Evolutionary conservation across 2,797 vertebrate species (phyloP).

Genomic region (Spinibarbus caldwelli): DNA sequence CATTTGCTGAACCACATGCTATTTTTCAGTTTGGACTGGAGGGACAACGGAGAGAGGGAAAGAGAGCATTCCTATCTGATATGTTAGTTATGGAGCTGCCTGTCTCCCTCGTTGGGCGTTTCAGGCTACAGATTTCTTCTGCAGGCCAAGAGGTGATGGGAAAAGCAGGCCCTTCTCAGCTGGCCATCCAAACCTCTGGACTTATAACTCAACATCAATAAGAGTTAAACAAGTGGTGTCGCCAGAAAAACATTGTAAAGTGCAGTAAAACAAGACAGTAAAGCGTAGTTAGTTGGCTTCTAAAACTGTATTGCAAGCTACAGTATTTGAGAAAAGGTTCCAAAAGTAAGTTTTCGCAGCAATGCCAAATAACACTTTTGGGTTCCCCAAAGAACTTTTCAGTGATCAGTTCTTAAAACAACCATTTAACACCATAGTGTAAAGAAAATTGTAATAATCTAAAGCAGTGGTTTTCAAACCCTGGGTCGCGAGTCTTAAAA

Average conservation of each 20-base stretch:
- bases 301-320: not conserved
- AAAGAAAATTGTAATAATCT: not conserved
- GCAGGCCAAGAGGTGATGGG: constrained; percentile 39
- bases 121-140: constrained; percentile 17
- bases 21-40: not conserved
- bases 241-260: constrained; percentile 7
- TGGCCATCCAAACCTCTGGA: constrained; percentile 35
- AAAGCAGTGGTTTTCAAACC: not conserved
- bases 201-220: constrained; percentile 4
- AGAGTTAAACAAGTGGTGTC: not conserved
- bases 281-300: not conserved
- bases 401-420: not conserved
- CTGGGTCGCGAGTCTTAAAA: too few species aligned
- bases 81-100: not conserved
- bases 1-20: constrained; percentile 6
- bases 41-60: not conserved
- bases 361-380: not conserved
- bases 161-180: constrained; percentile 29
- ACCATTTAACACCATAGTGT: not conserved
- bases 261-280: constrained; percentile 6
- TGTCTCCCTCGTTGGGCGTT: constrained; percentile 4
- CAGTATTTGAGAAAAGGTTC: not conserved
- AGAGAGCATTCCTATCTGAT: constrained; percentile 1
- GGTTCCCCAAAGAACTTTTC: not conserved
- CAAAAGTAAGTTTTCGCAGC: not conserved